These are phyloP conservation scores for Ptilonorhynchus violaceus DNA, from an alignment of 2,113 vertebrate species.

Conservation along the genomic window DNA sequence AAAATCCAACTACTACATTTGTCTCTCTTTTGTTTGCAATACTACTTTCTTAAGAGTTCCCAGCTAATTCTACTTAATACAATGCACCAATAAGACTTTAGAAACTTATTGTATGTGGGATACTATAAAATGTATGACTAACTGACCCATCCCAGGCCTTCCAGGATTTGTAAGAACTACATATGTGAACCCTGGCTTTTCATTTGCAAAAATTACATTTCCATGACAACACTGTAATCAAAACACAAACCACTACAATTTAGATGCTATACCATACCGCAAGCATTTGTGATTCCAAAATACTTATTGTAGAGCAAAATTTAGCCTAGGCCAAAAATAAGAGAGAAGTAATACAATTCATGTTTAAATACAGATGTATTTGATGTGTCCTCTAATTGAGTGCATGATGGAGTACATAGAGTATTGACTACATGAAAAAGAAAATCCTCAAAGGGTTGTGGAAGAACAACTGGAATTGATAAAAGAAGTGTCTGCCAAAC, in stretches of 20 bases:
- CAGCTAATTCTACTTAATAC: neutral
- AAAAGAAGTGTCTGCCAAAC: constrained; percentile 30
- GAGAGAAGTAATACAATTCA: neutral
- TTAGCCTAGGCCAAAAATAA: constrained; percentile 22
- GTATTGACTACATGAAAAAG: constrained; percentile 15
- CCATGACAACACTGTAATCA: constrained; percentile 40
- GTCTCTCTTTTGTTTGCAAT: neutral
- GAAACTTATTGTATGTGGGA: neutral
- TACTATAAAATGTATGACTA: constrained; percentile 41
- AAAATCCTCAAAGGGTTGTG: constrained; percentile 38
- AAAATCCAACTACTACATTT: neutral
- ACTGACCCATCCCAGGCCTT: constrained; percentile 10
- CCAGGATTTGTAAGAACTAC: constrained; percentile 31
- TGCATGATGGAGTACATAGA: neutral
- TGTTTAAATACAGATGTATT: constrained; percentile 30
- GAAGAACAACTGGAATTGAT: constrained; percentile 41
- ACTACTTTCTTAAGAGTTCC: neutral
- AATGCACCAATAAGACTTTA: neutral
- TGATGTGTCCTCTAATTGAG: neutral
- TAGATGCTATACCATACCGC: neutral
- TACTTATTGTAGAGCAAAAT: neutral
- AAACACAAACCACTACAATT: constrained; percentile 25
- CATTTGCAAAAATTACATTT: constrained; percentile 4
- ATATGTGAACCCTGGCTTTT: constrained; percentile 36
- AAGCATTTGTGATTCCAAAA: neutral